Conservation (phyloP, 2,888 invertebrate genomes). For the Acleris laterana region DNA sequence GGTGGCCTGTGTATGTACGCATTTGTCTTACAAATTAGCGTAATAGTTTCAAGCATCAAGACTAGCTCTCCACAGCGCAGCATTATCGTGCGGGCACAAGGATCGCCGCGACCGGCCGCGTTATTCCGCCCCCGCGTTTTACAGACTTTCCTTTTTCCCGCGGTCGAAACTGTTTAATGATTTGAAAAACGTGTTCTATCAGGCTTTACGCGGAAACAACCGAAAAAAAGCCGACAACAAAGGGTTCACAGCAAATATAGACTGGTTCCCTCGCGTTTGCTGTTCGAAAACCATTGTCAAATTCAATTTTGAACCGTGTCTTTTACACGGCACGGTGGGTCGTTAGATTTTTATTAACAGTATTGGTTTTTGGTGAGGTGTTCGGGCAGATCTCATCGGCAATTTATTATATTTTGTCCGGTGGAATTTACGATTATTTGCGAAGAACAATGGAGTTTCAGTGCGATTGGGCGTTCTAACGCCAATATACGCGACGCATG, state of each 20-base stretch:
- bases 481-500: conserved; percentile 68
- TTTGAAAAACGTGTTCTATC: conserved; percentile 85
- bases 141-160: conserved; percentile 66
- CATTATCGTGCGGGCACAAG: conserved; percentile 69
- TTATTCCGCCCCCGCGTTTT: conserved; percentile 65
- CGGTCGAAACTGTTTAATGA: conserved; percentile 84
- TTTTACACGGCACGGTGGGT: conserved; percentile 37
- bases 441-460: conserved; percentile 71
- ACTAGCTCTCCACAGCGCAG: conserved; percentile 45
- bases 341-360: conserved; percentile 42
- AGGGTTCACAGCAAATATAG: conserved; percentile 82
- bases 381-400: conserved; percentile 82
- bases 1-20: no score
- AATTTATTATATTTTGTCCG: conserved; percentile 84
- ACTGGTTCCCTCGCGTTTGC: conserved; percentile 59
- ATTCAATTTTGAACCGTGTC: conserved; percentile 54
- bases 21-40: no score
- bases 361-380: conserved; percentile 59
- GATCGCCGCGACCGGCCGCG: conserved; percentile 62
- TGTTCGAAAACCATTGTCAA: conserved; percentile 40
- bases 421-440: conserved; percentile 83
- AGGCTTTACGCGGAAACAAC: conserved; percentile 82
- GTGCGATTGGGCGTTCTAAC: conserved; percentile 77
- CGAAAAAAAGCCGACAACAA: conserved; percentile 82
- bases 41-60: conserved; percentile 45